A percentile compares a stretch with the other conserved stretches of the same genome.
These are phyloP conservation scores for Brachypalpus laphriformis DNA, from an alignment of 2,888 invertebrate genomes.

Conservation along the genomic window DNA sequence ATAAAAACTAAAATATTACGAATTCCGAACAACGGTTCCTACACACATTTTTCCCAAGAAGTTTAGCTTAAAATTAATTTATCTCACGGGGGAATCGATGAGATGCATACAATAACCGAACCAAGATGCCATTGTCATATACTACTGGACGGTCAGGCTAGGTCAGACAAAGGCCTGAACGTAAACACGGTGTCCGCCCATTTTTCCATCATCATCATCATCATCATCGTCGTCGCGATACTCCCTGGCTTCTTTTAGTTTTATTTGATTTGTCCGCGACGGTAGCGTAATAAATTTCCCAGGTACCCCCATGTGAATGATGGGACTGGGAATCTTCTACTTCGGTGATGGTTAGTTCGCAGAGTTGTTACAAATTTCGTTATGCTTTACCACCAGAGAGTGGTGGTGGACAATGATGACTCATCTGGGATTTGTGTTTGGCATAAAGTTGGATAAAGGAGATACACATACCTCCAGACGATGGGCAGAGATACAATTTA, in stretches of 20 bases:
- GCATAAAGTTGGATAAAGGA: conserved; percentile 1
- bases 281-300: conserved; percentile 57
- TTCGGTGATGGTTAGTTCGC: conserved; percentile 14
- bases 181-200: conserved; percentile 58
- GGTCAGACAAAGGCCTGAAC: conserved; percentile 47
- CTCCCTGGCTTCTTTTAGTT: conserved; percentile 14
- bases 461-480: conserved; percentile 12
- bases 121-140: conserved; percentile 45
- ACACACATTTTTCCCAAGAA: conserved; percentile 19
- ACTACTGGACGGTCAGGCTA: conserved; percentile 11
- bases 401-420: conserved; percentile 48
- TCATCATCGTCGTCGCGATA: conserved; percentile 6
- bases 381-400: neutral
- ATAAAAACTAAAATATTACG: conserved; percentile 15
- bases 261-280: conserved; percentile 57
- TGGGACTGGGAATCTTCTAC: conserved; percentile 56
- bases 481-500: conserved; percentile 43
- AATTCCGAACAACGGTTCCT: conserved; percentile 37
- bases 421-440: conserved; percentile 53
- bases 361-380: conserved; percentile 61
- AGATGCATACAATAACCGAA: conserved; percentile 20
- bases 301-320: conserved; percentile 54
- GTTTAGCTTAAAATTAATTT: conserved; percentile 53
- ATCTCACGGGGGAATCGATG: conserved; percentile 53
- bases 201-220: conserved; percentile 28